phyloP scores from a whole-genome alignment of 2,888 invertebrate genomes.

The Torymus auratus region DNA sequence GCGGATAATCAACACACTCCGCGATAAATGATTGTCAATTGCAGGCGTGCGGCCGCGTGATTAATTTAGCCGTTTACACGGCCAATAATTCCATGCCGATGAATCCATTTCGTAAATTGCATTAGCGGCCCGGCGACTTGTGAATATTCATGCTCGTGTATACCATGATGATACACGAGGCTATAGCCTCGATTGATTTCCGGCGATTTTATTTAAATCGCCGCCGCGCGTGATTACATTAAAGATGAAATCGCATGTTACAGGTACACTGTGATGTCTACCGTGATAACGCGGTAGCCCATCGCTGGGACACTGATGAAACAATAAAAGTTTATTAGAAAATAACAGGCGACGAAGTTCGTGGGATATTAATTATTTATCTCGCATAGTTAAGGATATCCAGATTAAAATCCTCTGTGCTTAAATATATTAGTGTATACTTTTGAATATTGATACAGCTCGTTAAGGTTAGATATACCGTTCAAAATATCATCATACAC shows the following conservation, averaged over 20 bases:
- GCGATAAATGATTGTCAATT: constrained; percentile 39
- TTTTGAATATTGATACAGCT: too few relatives aligned
- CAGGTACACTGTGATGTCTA: not conserved
- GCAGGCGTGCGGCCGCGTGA: not conserved
- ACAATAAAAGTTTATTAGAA: too few relatives aligned
- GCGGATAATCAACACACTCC: constrained; percentile 10
- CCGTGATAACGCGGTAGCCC: too few relatives aligned
- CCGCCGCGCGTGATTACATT: not conserved
- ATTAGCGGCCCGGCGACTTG: not conserved
- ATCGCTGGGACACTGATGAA: too few relatives aligned
- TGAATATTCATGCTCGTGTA: constrained; percentile 34
- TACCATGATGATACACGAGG: constrained; percentile 13
- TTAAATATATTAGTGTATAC: too few relatives aligned
- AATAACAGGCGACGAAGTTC: too few relatives aligned
- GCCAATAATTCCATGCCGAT: constrained; percentile 26
- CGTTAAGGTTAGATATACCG: too few relatives aligned
- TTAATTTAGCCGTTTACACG: constrained; percentile 28
- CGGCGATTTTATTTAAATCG: constrained; percentile 33
- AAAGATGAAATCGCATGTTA: not conserved
- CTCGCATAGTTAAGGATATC: too few relatives aligned
- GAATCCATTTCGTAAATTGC: constrained; percentile 14
- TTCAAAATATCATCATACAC: too few relatives aligned
- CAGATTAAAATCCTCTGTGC: too few relatives aligned
- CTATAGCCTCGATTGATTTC: constrained; percentile 24
- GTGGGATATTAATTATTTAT: too few relatives aligned